Base-by-base conservation (phyloP, 1,140 invertebrate species). In the Ceratina australensis region DNA sequence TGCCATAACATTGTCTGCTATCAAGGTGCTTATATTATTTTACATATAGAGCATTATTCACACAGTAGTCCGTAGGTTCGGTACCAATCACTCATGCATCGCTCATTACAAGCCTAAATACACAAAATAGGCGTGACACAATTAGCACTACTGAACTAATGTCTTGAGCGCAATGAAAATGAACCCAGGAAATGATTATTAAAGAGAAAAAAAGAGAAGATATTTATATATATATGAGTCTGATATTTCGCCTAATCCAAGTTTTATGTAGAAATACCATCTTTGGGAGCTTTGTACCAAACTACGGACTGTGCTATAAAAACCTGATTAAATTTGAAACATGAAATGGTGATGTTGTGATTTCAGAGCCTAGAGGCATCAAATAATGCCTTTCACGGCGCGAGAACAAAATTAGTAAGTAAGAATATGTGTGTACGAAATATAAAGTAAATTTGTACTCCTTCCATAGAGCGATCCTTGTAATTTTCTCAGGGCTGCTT, bases 351-450 rank as follows among this genome's bases (percentile, higher is more conserved):
- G 90, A 87, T 92, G 82, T 92, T 92, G 91, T 92, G 91, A 92
- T 92, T 92, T 92, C 92, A 92, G 92, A 92, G 90, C 91, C 89
- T 92, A 90, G 92, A 92, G 91, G 92, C 91, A 91, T 92, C 91
- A 90, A 92, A 92, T 92, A 92, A 92, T 92, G 92, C 91, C 91
- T 92, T 92, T 92, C 91, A 92, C 90, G 91, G 91, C 90, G 88
- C 90, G 90, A 92, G 91, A 92, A 90, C 91, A 88, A 92, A 92
- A 92, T 92, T 92, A 92, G 92, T 92, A 92, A 92, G 92, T 92
- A 92, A 92, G 91, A 92, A 88, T 84, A 88, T 91, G 88, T 91
- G 90, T 91, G 89, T 91, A 90, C 90, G 81, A 87, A 83, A 82
- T 83, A 89, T 86, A 90, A 87, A 90, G 86, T 90, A 90, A 90